Evolutionary conservation across 2,113 vertebrate species (phyloP).

Genomic region (Egretta garzetta): DNA sequence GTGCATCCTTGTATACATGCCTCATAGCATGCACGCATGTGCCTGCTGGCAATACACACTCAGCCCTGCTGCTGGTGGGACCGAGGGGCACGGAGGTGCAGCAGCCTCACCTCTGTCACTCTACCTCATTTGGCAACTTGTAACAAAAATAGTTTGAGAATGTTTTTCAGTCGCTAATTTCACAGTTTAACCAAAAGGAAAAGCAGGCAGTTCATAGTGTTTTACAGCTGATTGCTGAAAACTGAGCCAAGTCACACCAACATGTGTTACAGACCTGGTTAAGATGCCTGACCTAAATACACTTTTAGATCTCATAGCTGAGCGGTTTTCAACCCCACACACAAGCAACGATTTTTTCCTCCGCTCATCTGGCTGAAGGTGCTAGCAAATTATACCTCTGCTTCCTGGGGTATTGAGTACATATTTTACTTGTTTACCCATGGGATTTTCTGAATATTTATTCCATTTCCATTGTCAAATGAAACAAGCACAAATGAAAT

Average conservation of each 20-base stretch:
- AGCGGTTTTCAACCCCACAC: neutral
- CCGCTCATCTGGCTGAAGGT: neutral
- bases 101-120: rapidly evolving
- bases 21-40: rapidly evolving
- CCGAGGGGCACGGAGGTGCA: rapidly evolving
- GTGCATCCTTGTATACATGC: rapidly evolving
- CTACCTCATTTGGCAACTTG: neutral
- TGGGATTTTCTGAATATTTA: neutral
- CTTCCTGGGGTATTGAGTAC: neutral
- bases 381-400: neutral
- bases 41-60: neutral
- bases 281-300: neutral
- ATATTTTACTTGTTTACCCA: neutral
- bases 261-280: neutral
- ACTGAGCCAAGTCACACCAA: neutral
- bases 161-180: neutral
- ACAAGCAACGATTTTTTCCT: neutral
- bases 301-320: neutral
- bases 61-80: neutral
- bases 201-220: neutral
- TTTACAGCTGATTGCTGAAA: neutral
- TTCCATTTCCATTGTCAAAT: neutral
- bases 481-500: neutral
- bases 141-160: neutral
- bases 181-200: neutral